A percentile compares a stretch with the other conserved stretches of the same genome.
Conservation (phyloP, 2,113 vertebrate species). For the Alligator sinensis region DNA sequence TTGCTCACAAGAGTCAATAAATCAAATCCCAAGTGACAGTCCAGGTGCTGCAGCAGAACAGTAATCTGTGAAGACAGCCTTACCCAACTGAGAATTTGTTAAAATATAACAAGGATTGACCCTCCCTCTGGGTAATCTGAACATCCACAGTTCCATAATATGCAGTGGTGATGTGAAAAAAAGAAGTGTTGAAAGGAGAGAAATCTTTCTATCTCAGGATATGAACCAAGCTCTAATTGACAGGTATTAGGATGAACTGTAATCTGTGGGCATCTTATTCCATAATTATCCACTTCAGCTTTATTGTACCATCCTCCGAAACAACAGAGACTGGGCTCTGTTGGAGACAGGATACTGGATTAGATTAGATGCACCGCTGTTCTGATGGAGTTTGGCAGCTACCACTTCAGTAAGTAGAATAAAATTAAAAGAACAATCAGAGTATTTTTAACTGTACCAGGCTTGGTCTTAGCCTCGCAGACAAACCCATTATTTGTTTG, state of each 20-base stretch:
- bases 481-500: background rate
- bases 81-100: background rate
- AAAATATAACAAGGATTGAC: background rate
- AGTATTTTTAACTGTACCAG: background rate
- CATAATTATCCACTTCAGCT: background rate
- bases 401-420: background rate
- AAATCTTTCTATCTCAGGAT: background rate
- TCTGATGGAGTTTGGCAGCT: background rate
- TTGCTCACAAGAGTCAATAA: background rate
- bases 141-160: no score
- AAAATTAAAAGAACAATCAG: constrained; percentile 13
- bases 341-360: background rate
- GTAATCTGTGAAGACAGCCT: background rate
- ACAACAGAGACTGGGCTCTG: background rate
- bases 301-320: background rate
- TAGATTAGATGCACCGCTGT: background rate
- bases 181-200: background rate
- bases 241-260: background rate
- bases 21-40: background rate
- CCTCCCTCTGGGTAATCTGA: no score
- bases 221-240: background rate
- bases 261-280: background rate
- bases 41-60: no score
- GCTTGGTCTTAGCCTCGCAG: background rate
- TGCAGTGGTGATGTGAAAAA: background rate